These are phyloP conservation scores for Halichoerus grypus DNA, from an alignment of 2,113 vertebrate species.

Conservation along the genomic window DNA sequence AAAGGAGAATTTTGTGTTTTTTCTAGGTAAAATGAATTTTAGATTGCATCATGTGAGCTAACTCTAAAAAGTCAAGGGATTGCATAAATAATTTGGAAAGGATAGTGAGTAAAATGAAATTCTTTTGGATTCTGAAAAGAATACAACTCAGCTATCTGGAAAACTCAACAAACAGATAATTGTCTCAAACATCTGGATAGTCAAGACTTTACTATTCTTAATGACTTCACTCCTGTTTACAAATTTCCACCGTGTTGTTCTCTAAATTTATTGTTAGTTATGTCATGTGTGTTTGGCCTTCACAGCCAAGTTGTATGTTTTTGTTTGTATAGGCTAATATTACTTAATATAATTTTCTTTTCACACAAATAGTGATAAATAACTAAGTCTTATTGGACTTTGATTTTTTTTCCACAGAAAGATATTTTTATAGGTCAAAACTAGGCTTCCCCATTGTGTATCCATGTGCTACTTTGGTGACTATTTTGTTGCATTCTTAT, in stretches of 20 bases:
- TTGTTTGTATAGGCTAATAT: not conserved
- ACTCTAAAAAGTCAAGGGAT: not conserved
- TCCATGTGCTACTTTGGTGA: not conserved
- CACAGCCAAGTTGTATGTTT: not conserved
- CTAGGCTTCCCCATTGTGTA: not conserved
- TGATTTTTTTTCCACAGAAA: not conserved
- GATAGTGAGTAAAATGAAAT: not conserved
- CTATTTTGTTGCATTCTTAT: not conserved
- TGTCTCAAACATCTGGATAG: slow-evolving; percentile 26
- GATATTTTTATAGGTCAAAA: slow-evolving; percentile 5
- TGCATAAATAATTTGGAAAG: not conserved
- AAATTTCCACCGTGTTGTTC: slow-evolving; percentile 6
- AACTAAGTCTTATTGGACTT: not conserved
- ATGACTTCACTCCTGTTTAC: slow-evolving; percentile 15
- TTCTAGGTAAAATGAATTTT: slow-evolving; percentile 2
- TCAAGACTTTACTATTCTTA: slow-evolving; percentile 43
- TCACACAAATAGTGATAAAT: not conserved
- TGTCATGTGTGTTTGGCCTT: not conserved
- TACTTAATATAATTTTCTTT: not conserved
- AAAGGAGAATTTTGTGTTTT: slow-evolving; percentile 17
- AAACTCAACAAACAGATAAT: not conserved
- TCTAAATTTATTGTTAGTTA: slow-evolving; percentile 12
- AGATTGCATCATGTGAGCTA: not conserved
- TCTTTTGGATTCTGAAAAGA: slow-evolving; percentile 21
- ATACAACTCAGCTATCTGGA: not conserved